Evolutionary conservation across 2,797 vertebrate genomes (phyloP), one percentile per base, ranked within the genome.

Genomic region (Falco peregrinus): DNA sequence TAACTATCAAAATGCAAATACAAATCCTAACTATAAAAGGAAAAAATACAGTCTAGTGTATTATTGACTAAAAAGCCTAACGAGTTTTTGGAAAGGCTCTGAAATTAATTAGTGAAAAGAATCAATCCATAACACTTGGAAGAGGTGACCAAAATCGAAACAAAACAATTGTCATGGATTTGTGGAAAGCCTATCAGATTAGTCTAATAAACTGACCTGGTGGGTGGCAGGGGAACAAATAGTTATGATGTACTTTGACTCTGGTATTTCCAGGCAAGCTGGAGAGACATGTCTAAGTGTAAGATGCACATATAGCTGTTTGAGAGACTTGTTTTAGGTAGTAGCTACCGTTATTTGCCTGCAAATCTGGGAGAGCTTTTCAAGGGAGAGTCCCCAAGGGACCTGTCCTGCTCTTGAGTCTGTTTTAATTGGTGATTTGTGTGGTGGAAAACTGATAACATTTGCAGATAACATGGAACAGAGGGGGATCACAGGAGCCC

Each of bases 1-100:
- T 39, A 75, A 71, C 87, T 90, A 84, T 92, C 89, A 90, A 87
- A 82, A 93, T 92, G 87, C 84, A 89, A 93, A 93, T 81, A 84
- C 25, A 39, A 39, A 35, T 81, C 57, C 53, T 81, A 81, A 89
- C 59, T 63, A 41, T 63, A 51, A 84, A 84, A 31, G n/a, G 29
- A 11, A 84, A 86, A 39, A 68, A n/a, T 33, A 29, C 45, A 76
- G 51, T 35, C 80, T 51, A 29, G 39, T 43, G 59, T 78, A 59
- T 86, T 74, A 90, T 71, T 84, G 89, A 84, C 84, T 90, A 31
- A 67, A 85, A 87, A 65, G 20, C 90, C 53, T 89, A 74, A 86
- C 2, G 18, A 81, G 37, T 81, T 84, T 45, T 84, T 80, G 61
- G 80, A 92, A 90, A 74, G 48, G 45, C 74, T 63, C 43, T 86